Base-by-base conservation (phyloP, 2,888 invertebrate species). In the Reticulitermes lucifugus region DNA sequence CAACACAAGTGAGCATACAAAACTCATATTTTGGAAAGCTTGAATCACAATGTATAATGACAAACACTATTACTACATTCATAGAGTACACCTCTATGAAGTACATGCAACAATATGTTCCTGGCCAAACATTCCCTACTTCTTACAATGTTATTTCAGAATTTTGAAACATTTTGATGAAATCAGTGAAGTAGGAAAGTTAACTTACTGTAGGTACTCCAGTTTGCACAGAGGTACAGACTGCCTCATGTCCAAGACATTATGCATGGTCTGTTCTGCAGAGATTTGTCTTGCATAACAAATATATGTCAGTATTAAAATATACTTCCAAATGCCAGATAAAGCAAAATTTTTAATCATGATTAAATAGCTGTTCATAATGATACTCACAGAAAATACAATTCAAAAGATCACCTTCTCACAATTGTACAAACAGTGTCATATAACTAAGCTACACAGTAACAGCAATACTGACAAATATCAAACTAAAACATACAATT, bases 201-300 rank as follows among this genome's bases (percentile, higher is more conserved):
- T 5, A 77, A 84, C 84, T 84, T 84, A 84, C 84, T 84, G 77
- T 75, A 46, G 59, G 41, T 29, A 35, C 60, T 84, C 84, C 77
- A 84, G 65, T 75, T n/a, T 41, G 80, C 82, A 82, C 82, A 65
- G 83, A 75, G 29, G 83, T 84, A 59, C 80, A 80, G 80, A 80
- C 60, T 59, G 80, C 55, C 80, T 59, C 73, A 70, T 70, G 73
- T 73, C 55, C 55, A 18, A 55, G 55, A 55, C 55, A 73, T 35
- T 35, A 35, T 73, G 73, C 9, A 35, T 73, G 41, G 41, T 73
- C 73, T 73, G 73, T 55, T 59, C 80, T 80, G 25, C 18, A 80
- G 25, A 60, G 22, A 80, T n/a, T 35, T 80, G 46, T 43, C 81
- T 81, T 81, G 35, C 41, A 60, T 80, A 60, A 79, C 79, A 79